Percentiles rank a stretch among this genome's conserved stretches.
phyloP scores from a whole-genome alignment of 37 sponge, comb jelly and placozoan species.

The Oscarella lobularis region DNA sequence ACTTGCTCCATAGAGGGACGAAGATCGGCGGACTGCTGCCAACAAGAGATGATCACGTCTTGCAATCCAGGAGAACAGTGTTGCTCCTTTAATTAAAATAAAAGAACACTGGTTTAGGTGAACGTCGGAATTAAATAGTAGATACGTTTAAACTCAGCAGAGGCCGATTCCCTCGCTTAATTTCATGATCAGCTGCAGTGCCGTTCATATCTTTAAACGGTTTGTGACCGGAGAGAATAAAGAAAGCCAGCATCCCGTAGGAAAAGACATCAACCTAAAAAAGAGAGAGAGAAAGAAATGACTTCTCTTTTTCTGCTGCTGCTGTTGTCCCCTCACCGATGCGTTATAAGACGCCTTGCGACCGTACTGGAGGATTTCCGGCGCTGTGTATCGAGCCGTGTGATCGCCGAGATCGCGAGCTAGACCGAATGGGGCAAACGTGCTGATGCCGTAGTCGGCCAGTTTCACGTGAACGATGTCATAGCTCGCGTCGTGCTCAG shows the following conservation, averaged over 20 bases:
- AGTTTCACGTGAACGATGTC: not conserved
- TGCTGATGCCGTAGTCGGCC: not conserved
- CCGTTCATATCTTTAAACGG: not conserved
- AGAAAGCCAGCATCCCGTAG: not conserved
- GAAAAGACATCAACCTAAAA: not conserved
- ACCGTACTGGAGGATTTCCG: not conserved
- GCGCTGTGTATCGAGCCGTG: constrained; percentile 1
- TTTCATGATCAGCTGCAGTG: not conserved
- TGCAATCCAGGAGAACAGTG: not conserved
- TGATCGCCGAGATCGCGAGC: not conserved
- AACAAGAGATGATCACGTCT: not conserved
- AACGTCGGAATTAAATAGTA: too few species aligned
- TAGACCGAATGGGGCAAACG: not conserved
- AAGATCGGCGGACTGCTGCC: not conserved
- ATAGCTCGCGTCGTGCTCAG: not conserved
- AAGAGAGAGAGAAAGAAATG: not conserved
- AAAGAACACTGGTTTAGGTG: not conserved
- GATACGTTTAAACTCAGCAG: not conserved
- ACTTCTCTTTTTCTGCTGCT: not conserved
- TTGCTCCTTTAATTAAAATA: not conserved
- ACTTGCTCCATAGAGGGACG: constrained; percentile 3
- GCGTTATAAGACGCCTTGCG: not conserved
- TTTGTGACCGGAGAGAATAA: not conserved
- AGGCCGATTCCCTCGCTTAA: not conserved
- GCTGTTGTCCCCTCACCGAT: not conserved